Base-by-base conservation (phyloP, 92 coral and sea anemone genomes). In the Siderastrea siderea region DNA sequence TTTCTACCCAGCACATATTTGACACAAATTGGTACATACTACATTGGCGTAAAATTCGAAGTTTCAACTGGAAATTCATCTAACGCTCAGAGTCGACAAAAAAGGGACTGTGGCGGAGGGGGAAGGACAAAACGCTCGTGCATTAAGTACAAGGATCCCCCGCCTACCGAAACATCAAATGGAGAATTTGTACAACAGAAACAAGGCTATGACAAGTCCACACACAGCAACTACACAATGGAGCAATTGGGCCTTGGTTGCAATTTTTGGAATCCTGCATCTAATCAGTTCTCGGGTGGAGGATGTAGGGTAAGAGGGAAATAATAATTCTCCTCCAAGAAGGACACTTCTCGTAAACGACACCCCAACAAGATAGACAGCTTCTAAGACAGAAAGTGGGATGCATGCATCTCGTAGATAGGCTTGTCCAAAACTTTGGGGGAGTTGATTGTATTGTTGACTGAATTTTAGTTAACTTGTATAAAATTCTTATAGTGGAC, bases 61-160 rank as follows among this genome's bases (percentile, higher is more conserved):
- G 89, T 65, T 6, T 7, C 48, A 7, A 4, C 58, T 78, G 82
- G 59, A 78, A 78, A 19, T 47, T 6, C 48, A 11, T 17, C 71
- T 17, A 47, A 12, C 26, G 77, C 61, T 49, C 73, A 86, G 50
- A 77, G 92, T 74, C 76, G 92, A 64, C 46, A 80, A 80, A 92
- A 77, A 58, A 92, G 95, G 60, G 88, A 89, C 76, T 92, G 95
- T 68, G 95, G 84, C 46, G 82, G 60, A 19, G 88, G 91, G 11
- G 65, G 88, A 61, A 84, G 96, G 13, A 83, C 86, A 38, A 94
- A 94, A 94, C 81, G 97, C 3, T 89, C 93, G 48, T 94, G 97
- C 63, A 92, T 94, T 57, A 74, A 86, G 87, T 94, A 94, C 86
- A 94, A 94, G 74, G 97, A 94, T 55, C 97, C 97, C 11, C 97